A percentile compares a stretch with the other conserved stretches of the same genome.
Evolutionary conservation across 2,888 invertebrate genomes (phyloP).

Genomic region (Drosophila mimica): DNA sequence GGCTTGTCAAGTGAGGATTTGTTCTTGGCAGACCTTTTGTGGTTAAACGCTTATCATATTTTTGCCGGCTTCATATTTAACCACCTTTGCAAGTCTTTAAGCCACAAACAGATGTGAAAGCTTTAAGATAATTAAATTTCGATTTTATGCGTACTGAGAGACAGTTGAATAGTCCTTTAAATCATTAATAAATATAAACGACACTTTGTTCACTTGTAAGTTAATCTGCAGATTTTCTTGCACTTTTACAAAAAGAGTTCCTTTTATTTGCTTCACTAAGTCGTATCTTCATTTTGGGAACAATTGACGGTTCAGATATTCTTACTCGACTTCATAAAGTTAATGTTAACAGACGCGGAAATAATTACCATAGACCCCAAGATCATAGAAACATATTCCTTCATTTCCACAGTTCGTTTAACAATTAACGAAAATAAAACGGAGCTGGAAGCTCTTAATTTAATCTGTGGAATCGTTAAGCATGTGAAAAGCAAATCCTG

Average conservation of each 20-base stretch:
- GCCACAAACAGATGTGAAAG: not conserved
- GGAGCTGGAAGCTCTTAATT: not conserved
- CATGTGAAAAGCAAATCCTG: not conserved
- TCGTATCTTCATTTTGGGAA: not conserved
- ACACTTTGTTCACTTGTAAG: not conserved
- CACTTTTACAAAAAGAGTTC: not conserved
- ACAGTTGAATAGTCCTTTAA: not conserved
- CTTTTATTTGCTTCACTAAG: not conserved
- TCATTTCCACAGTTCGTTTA: not conserved
- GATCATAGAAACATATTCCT: not conserved
- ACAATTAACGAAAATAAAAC: not conserved
- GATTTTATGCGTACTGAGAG: not conserved
- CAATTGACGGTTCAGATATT: not conserved
- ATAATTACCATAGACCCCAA: no score
- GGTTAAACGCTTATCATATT: slow-evolving; percentile 5
- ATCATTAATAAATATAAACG: not conserved
- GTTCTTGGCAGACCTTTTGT: not conserved
- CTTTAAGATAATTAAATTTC: not conserved
- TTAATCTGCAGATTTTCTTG: not conserved
- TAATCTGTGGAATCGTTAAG: not conserved
- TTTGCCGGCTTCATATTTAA: not conserved
- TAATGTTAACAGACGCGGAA: not conserved
- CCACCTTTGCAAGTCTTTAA: not conserved
- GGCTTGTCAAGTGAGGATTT: slow-evolving; percentile 15
- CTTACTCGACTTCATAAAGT: not conserved